A percentile compares a stretch with the other conserved stretches of the same genome.
These are phyloP conservation scores for Ophthalmolycus amberensis DNA, from an alignment of 2,113 vertebrate species.

Conservation along the genomic window DNA sequence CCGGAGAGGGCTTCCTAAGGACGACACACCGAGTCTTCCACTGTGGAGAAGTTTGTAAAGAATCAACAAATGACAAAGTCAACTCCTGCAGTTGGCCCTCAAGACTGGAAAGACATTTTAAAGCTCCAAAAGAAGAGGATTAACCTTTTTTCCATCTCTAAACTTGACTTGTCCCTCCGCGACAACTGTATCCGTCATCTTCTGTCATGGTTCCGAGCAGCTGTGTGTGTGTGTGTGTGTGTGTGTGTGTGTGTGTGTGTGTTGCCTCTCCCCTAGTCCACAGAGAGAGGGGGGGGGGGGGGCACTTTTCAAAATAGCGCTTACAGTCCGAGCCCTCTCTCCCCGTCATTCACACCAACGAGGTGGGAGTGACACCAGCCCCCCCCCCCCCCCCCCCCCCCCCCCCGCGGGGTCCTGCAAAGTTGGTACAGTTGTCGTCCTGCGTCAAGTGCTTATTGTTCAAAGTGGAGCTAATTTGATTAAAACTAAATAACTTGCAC, in stretches of 20 bases:
- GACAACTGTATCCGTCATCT: constrained; percentile 99
- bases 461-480: constrained; percentile 66
- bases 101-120: neutral
- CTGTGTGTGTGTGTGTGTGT: constrained; percentile 81
- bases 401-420: constrained; percentile 21
- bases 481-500: constrained; percentile 55
- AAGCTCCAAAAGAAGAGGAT: constrained; percentile 4
- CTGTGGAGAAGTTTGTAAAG: constrained; percentile 81
- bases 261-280: neutral
- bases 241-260: constrained; percentile 59
- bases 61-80: constrained; percentile 53
- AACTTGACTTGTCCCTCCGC: constrained; percentile 98
- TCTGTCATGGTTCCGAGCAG: constrained; percentile 97
- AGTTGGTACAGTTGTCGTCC: constrained; percentile 75
- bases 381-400: constrained; percentile 30
- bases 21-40: constrained; percentile 97
- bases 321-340: constrained; percentile 44
- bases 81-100: accelerated
- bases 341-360: constrained; percentile 19
- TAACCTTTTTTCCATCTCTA: constrained; percentile 97
- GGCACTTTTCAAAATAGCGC: constrained; percentile 93
- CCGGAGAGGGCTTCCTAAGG: constrained; percentile 94
- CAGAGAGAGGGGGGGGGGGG: constrained; percentile 18
- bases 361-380: constrained; percentile 2
- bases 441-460: constrained; percentile 56